These are phyloP conservation scores for Drosophila arawakana DNA, from an alignment of 1,140 invertebrate species.

Conservation along the genomic window DNA sequence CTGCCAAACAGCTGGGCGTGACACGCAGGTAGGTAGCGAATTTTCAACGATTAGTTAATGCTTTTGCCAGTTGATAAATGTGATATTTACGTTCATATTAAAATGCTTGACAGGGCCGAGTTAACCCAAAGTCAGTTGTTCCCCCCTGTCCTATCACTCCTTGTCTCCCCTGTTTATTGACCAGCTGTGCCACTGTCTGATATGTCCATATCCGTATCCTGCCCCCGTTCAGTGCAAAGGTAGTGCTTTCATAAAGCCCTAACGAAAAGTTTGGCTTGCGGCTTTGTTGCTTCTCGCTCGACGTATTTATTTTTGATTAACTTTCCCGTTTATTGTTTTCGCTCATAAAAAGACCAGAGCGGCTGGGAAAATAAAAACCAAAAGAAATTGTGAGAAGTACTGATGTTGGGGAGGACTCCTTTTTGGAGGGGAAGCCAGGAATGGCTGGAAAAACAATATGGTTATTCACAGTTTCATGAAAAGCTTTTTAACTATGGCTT, in stretches of 20 bases:
- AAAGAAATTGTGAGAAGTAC: background rate
- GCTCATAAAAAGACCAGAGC: slow-evolving; percentile 7
- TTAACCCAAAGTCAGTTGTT: background rate
- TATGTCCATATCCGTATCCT: slow-evolving; percentile 10
- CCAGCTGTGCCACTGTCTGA: slow-evolving; percentile 1
- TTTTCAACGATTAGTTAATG: slow-evolving; percentile 17
- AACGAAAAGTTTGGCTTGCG: slow-evolving; percentile 36
- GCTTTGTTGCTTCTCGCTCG: slow-evolving; percentile 18
- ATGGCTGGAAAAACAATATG: slow-evolving; percentile 6
- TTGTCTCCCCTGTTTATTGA: slow-evolving; percentile 2
- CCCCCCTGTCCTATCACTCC: background rate
- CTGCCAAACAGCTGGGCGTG: slow-evolving; percentile 36
- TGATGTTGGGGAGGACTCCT: background rate
- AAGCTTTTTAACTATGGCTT: slow-evolving; percentile 26
- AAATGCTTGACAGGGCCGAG: slow-evolving; percentile 49
- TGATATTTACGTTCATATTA: slow-evolving; percentile 60
- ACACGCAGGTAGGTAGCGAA: slow-evolving; percentile 4
- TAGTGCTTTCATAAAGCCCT: slow-evolving; percentile 22
- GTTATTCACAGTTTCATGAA: slow-evolving; percentile 22
- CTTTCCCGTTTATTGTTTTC: slow-evolving; percentile 43
- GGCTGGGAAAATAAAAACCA: background rate
- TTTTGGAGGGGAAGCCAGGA: background rate
- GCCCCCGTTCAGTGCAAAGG: background rate
- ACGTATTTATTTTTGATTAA: slow-evolving; percentile 48
- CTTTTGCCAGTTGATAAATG: slow-evolving; percentile 52